Evolutionary conservation across 64 coral and sea anemone species (phyloP).

Genomic region (Montipora cactus): DNA sequence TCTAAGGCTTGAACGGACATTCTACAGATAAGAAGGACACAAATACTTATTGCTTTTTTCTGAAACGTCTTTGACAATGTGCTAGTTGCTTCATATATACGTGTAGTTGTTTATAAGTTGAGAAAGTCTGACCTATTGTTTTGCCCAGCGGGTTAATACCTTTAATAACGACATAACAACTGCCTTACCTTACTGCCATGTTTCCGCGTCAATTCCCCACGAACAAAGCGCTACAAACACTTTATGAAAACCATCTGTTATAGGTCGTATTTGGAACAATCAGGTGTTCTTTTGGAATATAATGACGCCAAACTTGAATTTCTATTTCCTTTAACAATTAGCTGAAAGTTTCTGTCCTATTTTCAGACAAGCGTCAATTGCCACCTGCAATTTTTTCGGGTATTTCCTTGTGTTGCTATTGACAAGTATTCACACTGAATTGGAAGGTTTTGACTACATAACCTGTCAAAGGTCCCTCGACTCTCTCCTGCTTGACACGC

Average conservation of each 20-base stretch:
- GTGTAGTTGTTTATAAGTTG: not conserved
- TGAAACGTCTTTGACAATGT: no score
- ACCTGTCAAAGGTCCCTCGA: not conserved
- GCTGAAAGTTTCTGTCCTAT: not conserved
- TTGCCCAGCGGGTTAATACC: not conserved
- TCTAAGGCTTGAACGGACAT: no score
- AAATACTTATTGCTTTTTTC: no score
- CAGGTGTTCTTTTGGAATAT: not conserved
- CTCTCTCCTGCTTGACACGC: not conserved
- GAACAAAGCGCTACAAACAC: not conserved
- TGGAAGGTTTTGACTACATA: not conserved
- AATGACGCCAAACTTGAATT: not conserved
- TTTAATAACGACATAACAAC: not conserved
- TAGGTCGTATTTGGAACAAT: not conserved
- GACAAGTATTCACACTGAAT: not conserved
- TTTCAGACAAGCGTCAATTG: not conserved
- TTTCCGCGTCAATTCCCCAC: not conserved
- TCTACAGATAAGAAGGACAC: no score
- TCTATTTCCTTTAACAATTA: not conserved
- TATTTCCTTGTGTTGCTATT: constrained; percentile 11
- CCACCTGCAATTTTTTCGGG: constrained; percentile 14
- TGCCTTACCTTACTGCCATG: constrained; percentile 12
- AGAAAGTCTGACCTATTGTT: not conserved
- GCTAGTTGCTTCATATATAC: no score
- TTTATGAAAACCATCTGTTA: not conserved